Evolutionary conservation across 2,888 invertebrate genomes (phyloP).

Genomic region (Antheraea yamamai): DNA sequence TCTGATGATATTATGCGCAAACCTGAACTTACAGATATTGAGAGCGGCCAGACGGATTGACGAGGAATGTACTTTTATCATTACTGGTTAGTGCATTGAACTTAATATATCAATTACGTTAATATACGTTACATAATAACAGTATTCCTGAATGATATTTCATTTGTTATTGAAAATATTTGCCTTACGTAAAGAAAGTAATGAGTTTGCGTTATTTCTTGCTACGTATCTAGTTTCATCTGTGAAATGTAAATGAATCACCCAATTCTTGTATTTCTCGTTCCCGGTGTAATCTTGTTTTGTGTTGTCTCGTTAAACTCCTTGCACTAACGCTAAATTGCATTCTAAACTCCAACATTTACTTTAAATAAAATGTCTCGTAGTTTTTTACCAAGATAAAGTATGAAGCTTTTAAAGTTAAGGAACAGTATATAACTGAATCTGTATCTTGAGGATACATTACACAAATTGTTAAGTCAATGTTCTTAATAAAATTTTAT

Average conservation of each 20-base stretch:
- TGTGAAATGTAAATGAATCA: constrained; percentile 34
- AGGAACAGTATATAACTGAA: background rate
- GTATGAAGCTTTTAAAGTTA: background rate
- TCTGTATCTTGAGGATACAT: background rate
- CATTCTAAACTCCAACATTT: constrained; percentile 35
- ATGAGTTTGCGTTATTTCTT: constrained; percentile 11
- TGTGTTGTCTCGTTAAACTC: constrained; percentile 48
- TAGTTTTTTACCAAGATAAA: constrained; percentile 18
- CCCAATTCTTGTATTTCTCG: constrained; percentile 34
- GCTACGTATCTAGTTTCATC: constrained; percentile 30
- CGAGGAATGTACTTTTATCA: too few relatives aligned
- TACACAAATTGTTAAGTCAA: background rate
- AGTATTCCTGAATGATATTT: background rate
- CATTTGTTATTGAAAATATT: background rate
- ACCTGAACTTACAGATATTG: too few relatives aligned
- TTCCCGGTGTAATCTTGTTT: constrained; percentile 44
- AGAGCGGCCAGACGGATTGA: too few relatives aligned
- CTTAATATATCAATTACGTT: too few relatives aligned
- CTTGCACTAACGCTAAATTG: constrained; percentile 38
- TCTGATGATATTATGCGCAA: too few relatives aligned
- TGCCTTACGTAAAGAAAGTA: background rate
- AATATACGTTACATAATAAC: too few relatives aligned
- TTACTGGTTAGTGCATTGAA: too few relatives aligned
- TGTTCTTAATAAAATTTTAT: background rate
- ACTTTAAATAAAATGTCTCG: constrained; percentile 21